phyloP scores from a whole-genome alignment of 2,113 vertebrate species.

The Equus quagga region DNA sequence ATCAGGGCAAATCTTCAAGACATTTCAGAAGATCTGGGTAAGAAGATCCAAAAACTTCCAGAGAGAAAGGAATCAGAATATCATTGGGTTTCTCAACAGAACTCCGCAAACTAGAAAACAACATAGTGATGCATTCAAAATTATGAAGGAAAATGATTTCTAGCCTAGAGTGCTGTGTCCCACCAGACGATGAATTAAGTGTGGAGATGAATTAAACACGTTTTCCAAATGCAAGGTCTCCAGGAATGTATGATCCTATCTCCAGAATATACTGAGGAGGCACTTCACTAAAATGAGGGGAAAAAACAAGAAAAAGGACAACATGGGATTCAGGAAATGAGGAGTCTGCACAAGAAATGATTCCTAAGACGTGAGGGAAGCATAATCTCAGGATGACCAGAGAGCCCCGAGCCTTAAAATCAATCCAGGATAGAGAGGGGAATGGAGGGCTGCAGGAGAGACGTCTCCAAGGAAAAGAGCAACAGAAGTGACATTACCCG shows the following conservation, averaged over 20 bases:
- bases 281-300: not conserved
- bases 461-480: not conserved
- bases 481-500: not conserved
- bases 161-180: not conserved
- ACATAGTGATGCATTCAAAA: not conserved
- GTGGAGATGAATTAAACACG: not conserved
- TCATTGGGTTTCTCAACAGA: not conserved
- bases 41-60: not conserved
- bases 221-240: not conserved
- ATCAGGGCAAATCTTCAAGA: not conserved
- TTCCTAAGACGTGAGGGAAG: not conserved
- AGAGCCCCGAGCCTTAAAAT: not conserved
- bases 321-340: slow-evolving; percentile 11
- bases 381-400: not conserved
- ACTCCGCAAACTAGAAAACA: not conserved
- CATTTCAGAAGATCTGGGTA: not conserved
- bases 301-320: not conserved
- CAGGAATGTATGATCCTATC: not conserved
- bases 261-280: not conserved
- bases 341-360: not conserved
- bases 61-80: slow-evolving; percentile 10
- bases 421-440: not conserved
- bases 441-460: not conserved
- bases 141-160: slow-evolving; percentile 47
- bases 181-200: not conserved